Evolutionary conservation across 2,888 invertebrate genomes (phyloP).

Genomic region (Paralinhomoeus sp.): DNA sequence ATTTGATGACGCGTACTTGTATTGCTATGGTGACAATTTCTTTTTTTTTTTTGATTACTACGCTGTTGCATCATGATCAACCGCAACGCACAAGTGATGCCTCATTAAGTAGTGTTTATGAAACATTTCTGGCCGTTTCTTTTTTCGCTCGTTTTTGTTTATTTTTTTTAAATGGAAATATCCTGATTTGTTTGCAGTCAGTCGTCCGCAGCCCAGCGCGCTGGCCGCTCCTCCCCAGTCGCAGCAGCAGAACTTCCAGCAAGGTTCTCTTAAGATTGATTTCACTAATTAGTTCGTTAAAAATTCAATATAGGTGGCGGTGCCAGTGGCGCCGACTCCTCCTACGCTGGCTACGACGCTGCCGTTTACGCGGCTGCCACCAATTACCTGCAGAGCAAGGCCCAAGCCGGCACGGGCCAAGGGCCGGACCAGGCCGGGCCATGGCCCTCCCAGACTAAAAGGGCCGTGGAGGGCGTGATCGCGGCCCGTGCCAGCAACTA

Average conservation of each 20-base stretch:
- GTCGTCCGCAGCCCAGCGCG: too few relatives aligned
- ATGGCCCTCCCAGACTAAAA: conserved; percentile 1
- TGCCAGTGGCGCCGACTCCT: conserved; percentile 3
- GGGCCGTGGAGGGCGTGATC: conserved; percentile 10
- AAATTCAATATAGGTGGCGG: conserved; percentile 11
- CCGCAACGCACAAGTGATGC: too few relatives aligned
- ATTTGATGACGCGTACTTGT: too few relatives aligned
- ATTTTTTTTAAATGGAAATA: too few relatives aligned
- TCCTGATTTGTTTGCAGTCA: too few relatives aligned
- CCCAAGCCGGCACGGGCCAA: conserved; percentile 10
- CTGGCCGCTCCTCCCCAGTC: conserved; percentile 27
- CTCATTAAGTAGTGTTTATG: too few relatives aligned
- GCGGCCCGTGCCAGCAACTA: conserved; percentile 7
- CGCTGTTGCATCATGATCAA: too few relatives aligned
- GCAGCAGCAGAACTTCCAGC: too few relatives aligned
- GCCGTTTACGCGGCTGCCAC: conserved; percentile 84
- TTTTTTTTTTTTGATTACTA: too few relatives aligned
- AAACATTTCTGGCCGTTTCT: too few relatives aligned
- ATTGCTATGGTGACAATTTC: too few relatives aligned
- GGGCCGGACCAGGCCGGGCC: not conserved
- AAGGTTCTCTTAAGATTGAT: not conserved
- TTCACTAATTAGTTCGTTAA: conserved; percentile 3
- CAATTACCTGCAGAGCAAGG: conserved; percentile 68
- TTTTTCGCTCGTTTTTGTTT: too few relatives aligned
- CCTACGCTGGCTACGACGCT: conserved; percentile 56